These are phyloP conservation scores for Drosophila diplacantha DNA, from an alignment of 2,888 invertebrate genomes.

Conservation along the genomic window DNA sequence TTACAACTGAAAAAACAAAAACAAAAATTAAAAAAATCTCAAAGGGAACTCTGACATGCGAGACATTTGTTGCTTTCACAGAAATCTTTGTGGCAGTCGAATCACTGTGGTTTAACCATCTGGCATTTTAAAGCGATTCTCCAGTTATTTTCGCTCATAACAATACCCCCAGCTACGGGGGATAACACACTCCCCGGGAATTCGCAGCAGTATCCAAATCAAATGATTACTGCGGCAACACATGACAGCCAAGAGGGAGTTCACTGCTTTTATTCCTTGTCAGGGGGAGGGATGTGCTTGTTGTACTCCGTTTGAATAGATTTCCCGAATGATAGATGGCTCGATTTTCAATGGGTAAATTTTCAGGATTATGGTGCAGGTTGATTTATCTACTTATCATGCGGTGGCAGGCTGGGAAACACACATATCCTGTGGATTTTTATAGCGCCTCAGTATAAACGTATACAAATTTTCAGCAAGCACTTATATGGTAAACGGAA, in stretches of 20 bases:
- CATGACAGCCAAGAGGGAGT: slow-evolving; percentile 47
- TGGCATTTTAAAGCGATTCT: slow-evolving; percentile 41
- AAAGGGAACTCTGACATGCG: slow-evolving; percentile 31
- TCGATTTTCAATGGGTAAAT: slow-evolving; percentile 24
- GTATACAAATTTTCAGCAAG: slow-evolving; percentile 11
- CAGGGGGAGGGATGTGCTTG: slow-evolving; percentile 2
- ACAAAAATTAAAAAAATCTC: slow-evolving; percentile 6
- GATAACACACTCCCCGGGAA: slow-evolving; percentile 24
- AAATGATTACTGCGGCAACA: slow-evolving; percentile 60
- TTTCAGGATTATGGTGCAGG: slow-evolving; percentile 13
- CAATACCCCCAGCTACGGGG: slow-evolving; percentile 24
- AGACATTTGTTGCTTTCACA: slow-evolving; percentile 37
- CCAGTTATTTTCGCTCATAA: slow-evolving; percentile 55
- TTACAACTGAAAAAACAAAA: slow-evolving; percentile 6
- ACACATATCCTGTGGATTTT: slow-evolving; percentile 3
- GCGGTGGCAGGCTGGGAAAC: background rate
- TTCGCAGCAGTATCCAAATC: slow-evolving; percentile 45
- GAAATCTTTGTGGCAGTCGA: slow-evolving; percentile 32
- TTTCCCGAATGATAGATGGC: slow-evolving; percentile 34
- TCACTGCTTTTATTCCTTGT: background rate
- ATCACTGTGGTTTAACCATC: slow-evolving; percentile 43
- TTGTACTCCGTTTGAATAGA: slow-evolving; percentile 30
- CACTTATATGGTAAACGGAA: background rate
- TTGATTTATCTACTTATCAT: slow-evolving; percentile 27
- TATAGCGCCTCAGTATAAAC: background rate